Conservation (phyloP, 64 coral and sea anemone species). For the Pocillopora damicornis region DNA sequence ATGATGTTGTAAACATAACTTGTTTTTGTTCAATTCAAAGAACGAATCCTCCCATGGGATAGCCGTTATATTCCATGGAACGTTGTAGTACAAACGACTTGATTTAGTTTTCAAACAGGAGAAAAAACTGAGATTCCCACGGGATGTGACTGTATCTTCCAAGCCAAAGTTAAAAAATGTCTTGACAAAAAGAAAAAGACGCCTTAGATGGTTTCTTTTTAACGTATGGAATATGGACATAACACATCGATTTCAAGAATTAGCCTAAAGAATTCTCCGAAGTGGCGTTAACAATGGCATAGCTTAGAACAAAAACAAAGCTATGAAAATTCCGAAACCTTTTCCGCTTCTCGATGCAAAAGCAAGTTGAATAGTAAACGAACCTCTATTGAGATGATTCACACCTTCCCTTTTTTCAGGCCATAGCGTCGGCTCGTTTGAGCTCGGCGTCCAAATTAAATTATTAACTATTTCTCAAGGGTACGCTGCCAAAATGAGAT, state of each 20-base stretch:
- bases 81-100: too few relatives aligned
- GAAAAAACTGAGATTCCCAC: too few relatives aligned
- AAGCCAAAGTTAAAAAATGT: background rate
- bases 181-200: background rate
- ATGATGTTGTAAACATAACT: constrained; percentile 16
- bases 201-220: background rate
- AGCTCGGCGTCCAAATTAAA: constrained; percentile 20
- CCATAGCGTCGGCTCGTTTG: constrained; percentile 6
- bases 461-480: background rate
- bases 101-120: too few relatives aligned
- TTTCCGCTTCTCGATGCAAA: background rate
- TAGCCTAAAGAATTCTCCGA: background rate
- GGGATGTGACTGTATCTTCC: too few relatives aligned
- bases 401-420: constrained; percentile 14
- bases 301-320: background rate
- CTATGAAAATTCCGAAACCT: background rate
- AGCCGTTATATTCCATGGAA: background rate
- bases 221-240: background rate
- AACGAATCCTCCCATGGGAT: constrained; percentile 18
- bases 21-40: constrained; percentile 14
- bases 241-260: constrained; percentile 3
- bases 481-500: background rate
- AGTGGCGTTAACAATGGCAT: background rate
- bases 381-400: background rate
- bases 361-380: constrained; percentile 11